phyloP scores from a whole-genome alignment of 2,888 invertebrate species.

The Desoria tigrina region DNA sequence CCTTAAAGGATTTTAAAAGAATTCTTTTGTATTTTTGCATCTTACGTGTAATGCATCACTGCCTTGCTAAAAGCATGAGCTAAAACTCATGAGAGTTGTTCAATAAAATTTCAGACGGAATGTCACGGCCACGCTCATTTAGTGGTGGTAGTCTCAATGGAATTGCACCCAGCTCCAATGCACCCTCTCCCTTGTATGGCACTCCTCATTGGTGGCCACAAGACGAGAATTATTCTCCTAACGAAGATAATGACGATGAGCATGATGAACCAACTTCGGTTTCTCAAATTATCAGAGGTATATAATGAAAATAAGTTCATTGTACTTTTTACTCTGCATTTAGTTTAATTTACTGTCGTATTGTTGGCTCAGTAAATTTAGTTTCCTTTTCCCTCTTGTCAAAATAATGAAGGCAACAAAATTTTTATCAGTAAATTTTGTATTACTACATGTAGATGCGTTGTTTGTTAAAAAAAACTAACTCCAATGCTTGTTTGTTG shows the following conservation, averaged over 20 bases:
- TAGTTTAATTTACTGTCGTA: constrained; percentile 3
- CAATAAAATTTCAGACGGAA: constrained; percentile 19
- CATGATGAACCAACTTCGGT: constrained; percentile 4
- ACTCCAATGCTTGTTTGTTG: too few relatives aligned
- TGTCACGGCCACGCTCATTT: constrained; percentile 40
- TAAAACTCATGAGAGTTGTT: constrained; percentile 2
- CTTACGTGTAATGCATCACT: too few relatives aligned
- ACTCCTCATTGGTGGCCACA: constrained; percentile 52
- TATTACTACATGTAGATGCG: too few relatives aligned
- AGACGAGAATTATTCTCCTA: constrained; percentile 14
- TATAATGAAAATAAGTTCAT: constrained; percentile 10
- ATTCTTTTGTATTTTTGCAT: too few relatives aligned
- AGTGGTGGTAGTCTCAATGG: constrained; percentile 23
- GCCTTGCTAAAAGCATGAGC: too few relatives aligned
- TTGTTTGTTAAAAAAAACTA: too few relatives aligned
- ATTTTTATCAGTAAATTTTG: too few relatives aligned
- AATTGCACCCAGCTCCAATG: constrained; percentile 15
- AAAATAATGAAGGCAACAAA: too few relatives aligned
- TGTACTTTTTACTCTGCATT: background rate
- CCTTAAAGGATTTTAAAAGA: too few relatives aligned
- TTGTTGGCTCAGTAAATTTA: too few relatives aligned
- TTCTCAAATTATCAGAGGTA: constrained; percentile 6
- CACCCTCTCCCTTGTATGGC: constrained; percentile 40
- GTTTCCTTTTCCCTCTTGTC: too few relatives aligned
- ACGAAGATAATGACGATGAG: constrained; percentile 8